These are phyloP conservation scores for Perodicticus potto DNA, from an alignment of 2,797 vertebrate genomes.

Conservation along the genomic window DNA sequence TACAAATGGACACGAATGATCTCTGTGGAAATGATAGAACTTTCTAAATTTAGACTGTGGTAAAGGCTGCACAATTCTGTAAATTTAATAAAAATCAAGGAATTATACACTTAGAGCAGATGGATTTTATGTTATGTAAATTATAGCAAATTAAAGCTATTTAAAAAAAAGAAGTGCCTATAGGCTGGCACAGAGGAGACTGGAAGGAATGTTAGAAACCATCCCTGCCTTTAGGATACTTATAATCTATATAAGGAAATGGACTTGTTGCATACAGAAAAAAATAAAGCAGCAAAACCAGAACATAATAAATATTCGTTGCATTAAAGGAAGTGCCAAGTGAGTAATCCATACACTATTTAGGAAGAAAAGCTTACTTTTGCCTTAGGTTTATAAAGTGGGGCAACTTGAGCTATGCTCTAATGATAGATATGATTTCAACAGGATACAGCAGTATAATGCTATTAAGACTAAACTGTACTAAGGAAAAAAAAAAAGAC, in stretches of 20 bases:
- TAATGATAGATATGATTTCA: not conserved
- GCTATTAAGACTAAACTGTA: not conserved
- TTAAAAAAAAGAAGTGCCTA: not conserved
- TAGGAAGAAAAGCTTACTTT: not conserved
- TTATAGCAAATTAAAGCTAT: not conserved
- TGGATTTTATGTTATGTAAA: not conserved
- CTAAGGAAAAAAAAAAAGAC: too few species aligned
- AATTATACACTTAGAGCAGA: not conserved
- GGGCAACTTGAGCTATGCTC: not conserved
- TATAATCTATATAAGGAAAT: not conserved
- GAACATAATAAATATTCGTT: not conserved
- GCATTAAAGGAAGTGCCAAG: not conserved
- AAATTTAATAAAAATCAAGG: conserved; percentile 6
- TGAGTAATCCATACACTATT: not conserved
- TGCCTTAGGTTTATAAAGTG: not conserved
- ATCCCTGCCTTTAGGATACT: not conserved
- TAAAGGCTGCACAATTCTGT: not conserved
- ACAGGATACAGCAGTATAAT: not conserved
- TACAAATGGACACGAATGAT: not conserved
- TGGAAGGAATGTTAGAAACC: not conserved
- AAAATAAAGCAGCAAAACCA: not conserved
- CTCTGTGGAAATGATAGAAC: not conserved
- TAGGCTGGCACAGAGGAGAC: not conserved
- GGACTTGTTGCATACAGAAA: not conserved
- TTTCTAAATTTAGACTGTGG: not conserved